These are phyloP conservation scores for Chrysolina americana DNA, from an alignment of 2,888 invertebrate species.

Conservation along the genomic window DNA sequence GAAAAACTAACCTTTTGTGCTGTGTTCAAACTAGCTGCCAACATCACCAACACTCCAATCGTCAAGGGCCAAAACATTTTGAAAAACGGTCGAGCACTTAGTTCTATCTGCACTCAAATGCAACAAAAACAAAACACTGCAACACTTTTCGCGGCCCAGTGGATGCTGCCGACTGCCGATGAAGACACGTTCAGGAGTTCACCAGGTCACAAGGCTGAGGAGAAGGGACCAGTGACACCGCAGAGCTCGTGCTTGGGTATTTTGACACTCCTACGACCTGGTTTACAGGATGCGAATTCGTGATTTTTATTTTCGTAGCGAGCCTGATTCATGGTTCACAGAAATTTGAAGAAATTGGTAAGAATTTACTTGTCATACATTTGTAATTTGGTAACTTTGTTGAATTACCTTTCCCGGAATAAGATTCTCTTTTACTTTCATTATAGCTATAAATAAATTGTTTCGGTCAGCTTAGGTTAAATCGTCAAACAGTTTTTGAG, in stretches of 20 bases:
- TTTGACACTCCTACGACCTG: slow-evolving; percentile 29
- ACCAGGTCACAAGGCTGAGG: slow-evolving; percentile 28
- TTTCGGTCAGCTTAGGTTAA: too few species aligned
- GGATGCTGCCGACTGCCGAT: slow-evolving; percentile 23
- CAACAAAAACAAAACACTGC: background rate
- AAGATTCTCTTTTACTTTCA: too few species aligned
- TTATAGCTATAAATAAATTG: too few species aligned
- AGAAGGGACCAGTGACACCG: slow-evolving; percentile 21
- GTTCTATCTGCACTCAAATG: background rate
- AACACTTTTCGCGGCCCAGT: slow-evolving; percentile 6
- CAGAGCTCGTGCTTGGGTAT: slow-evolving; percentile 16
- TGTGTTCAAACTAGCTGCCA: background rate
- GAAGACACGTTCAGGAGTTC: slow-evolving; percentile 2
- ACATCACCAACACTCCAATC: background rate
- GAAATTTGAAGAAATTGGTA: background rate
- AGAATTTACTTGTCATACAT: background rate
- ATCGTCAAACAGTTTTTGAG: too few species aligned
- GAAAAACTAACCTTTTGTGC: slow-evolving; percentile 1
- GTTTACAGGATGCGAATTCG: slow-evolving; percentile 21
- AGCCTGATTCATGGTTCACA: slow-evolving; percentile 6
- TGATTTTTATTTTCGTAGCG: background rate
- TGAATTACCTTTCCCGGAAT: background rate
- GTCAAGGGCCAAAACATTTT: background rate
- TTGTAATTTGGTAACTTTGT: background rate
- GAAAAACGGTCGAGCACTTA: background rate